These are phyloP conservation scores for Tricholaema leucomelas DNA, from an alignment of 2,113 vertebrate genomes.

Conservation along the genomic window DNA sequence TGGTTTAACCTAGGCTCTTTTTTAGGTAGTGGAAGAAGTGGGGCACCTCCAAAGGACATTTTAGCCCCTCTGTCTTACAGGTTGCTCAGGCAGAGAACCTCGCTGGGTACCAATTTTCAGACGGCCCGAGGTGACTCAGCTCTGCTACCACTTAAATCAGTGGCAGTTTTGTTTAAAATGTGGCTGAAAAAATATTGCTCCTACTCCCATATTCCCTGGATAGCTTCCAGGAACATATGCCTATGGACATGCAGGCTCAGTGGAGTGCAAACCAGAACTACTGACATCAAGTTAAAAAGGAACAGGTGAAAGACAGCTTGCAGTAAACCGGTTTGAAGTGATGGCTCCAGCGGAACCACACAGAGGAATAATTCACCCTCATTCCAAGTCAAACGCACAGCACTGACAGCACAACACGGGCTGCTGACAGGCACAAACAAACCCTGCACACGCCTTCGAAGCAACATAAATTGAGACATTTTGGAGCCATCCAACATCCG, in stretches of 20 bases:
- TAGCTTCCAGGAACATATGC: neutral
- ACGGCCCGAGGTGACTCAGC: neutral
- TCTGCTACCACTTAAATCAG: neutral
- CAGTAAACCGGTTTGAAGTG: neutral
- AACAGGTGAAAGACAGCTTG: slow-evolving; percentile 14
- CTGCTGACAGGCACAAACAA: neutral
- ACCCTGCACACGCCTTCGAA: neutral
- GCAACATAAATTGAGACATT: neutral
- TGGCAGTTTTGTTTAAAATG: neutral
- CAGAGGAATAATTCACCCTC: neutral
- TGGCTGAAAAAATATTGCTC: neutral
- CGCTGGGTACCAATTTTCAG: neutral
- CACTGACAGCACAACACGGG: neutral
- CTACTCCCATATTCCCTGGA: neutral
- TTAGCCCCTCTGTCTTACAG: neutral
- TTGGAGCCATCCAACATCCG: neutral
- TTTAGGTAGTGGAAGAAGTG: neutral
- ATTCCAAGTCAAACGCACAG: neutral
- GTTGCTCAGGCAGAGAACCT: neutral
- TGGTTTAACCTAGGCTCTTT: neutral
- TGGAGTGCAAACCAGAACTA: neutral
- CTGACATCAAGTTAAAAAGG: neutral
- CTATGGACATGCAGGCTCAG: neutral
- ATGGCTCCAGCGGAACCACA: slow-evolving; percentile 12
- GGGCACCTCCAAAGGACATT: neutral